A percentile compares a stretch with the other conserved stretches of the same genome.
Evolutionary conservation across 2,888 invertebrate genomes (phyloP).

Genomic region (Agrochola litura): DNA sequence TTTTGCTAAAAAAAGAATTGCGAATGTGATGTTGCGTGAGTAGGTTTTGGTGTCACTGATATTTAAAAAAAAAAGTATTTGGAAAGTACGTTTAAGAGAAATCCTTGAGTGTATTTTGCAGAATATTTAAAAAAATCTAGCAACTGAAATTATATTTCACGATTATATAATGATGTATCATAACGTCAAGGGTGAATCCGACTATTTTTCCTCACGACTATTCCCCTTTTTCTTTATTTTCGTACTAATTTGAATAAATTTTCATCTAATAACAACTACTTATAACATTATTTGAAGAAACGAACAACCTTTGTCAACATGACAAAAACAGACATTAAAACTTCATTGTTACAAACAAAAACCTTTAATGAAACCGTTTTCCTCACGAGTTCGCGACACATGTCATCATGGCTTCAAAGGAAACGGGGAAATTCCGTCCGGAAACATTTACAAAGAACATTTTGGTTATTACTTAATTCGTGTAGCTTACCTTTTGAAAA

Average conservation of each 20-base stretch:
- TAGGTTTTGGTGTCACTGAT: slow-evolving; percentile 12
- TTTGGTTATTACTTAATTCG: slow-evolving; percentile 58
- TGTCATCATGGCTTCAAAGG: slow-evolving; percentile 55
- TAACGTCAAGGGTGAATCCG: not conserved
- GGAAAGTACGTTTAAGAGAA: not conserved
- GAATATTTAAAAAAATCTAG: not conserved
- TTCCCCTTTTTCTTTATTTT: not conserved
- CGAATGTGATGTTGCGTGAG: slow-evolving; percentile 11
- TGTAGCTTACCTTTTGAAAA: slow-evolving; percentile 28
- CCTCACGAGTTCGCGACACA: slow-evolving; percentile 48
- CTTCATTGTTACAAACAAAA: slow-evolving; percentile 57
- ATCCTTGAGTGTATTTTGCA: not conserved
- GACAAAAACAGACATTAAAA: slow-evolving; percentile 56
- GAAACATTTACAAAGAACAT: slow-evolving; percentile 56
- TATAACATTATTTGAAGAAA: not conserved
- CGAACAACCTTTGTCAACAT: slow-evolving; percentile 11
- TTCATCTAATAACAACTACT: not conserved
- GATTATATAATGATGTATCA: not conserved
- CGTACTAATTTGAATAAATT: not conserved
- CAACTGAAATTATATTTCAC: not conserved
- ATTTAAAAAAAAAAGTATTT: not conserved
- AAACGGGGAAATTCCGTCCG: slow-evolving; percentile 44
- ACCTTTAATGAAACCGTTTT: slow-evolving; percentile 57
- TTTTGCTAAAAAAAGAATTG: slow-evolving; percentile 38
- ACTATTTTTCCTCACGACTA: not conserved